Evolutionary conservation across 2,888 invertebrate species (phyloP).

Genomic region (Drosophila quinaria): DNA sequence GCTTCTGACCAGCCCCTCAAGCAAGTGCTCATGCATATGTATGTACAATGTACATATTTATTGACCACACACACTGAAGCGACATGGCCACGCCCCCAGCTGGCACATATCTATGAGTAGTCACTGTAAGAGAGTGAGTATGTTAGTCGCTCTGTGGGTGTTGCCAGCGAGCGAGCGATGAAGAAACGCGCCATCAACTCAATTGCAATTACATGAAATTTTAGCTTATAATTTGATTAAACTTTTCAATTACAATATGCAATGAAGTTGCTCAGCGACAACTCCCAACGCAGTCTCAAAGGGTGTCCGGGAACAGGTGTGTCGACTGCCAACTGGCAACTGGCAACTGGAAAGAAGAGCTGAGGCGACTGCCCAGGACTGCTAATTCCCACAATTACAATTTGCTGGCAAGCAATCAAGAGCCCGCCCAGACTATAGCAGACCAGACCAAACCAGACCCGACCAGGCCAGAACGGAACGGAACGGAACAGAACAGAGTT

Average conservation of each 20-base stretch:
- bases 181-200: constrained; percentile 55
- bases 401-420: constrained; percentile 81
- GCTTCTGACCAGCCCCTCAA: constrained; percentile 1
- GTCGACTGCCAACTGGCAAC: constrained; percentile 1
- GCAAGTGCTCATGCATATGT: constrained; percentile 56
- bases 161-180: constrained; percentile 33
- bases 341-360: constrained; percentile 8
- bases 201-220: constrained; percentile 76
- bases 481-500: neutral
- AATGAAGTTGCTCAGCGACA: constrained; percentile 70
- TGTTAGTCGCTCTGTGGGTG: constrained; percentile 27
- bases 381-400: constrained; percentile 80
- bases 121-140: neutral
- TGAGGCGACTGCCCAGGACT: constrained; percentile 53
- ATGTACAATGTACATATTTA: constrained; percentile 50
- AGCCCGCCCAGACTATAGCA: constrained; percentile 41
- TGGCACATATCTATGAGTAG: neutral
- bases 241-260: constrained; percentile 81
- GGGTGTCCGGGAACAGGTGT: constrained; percentile 35
- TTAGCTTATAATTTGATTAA: constrained; percentile 78
- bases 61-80: constrained; percentile 65
- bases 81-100: constrained; percentile 48
- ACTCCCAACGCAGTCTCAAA: neutral
- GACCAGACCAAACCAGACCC: constrained; percentile 1
- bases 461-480: neutral